Evolutionary conservation across 2,888 invertebrate genomes (phyloP).

Genomic region (Volucella inanis): DNA sequence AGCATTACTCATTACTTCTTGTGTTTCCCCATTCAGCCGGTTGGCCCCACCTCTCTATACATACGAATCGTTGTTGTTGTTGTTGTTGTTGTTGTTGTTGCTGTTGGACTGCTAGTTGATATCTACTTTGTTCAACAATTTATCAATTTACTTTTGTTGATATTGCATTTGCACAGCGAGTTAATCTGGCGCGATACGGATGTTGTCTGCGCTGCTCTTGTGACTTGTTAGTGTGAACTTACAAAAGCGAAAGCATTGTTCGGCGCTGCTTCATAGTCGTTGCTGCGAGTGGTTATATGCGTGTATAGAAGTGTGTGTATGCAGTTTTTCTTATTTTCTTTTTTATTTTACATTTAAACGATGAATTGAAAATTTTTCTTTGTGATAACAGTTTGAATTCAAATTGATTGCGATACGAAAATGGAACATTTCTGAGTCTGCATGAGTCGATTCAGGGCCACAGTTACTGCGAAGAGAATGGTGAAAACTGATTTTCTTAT

Average conservation of each 20-base stretch:
- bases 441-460: background rate
- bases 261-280: too few relatives aligned
- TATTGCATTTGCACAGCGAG: slow-evolving; percentile 61
- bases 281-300: background rate
- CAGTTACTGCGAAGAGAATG: too few relatives aligned
- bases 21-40: background rate
- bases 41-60: too few relatives aligned
- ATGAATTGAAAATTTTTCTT: slow-evolving; percentile 13
- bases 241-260: slow-evolving; percentile 23
- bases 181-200: slow-evolving; percentile 43
- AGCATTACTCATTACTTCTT: slow-evolving; percentile 64
- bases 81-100: background rate
- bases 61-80: background rate
- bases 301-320: background rate
- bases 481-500: too few relatives aligned
- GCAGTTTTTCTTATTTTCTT: background rate
- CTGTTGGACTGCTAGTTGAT: slow-evolving; percentile 17
- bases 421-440: background rate
- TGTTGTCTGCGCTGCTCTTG: slow-evolving; percentile 29
- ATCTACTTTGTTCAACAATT: slow-evolving; percentile 72
- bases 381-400: background rate
- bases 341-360: slow-evolving; percentile 28
- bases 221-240: slow-evolving; percentile 29
- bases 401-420: background rate
- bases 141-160: slow-evolving; percentile 68